Evolutionary conservation across 92 coral and sea anemone genomes (phyloP).

Genomic region (Siderastrea radians): DNA sequence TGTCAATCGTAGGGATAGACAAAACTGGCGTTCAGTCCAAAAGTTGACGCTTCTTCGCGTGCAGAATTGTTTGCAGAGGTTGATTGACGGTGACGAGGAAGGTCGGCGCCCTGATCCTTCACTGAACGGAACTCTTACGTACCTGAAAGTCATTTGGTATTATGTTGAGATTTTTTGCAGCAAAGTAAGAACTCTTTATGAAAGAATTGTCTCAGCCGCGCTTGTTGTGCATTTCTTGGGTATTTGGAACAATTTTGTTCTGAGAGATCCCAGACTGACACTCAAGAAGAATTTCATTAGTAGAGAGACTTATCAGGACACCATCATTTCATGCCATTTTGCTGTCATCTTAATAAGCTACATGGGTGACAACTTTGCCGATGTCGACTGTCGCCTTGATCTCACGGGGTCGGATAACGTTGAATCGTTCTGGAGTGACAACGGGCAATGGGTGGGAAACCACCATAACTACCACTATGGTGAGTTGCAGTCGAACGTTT

Average conservation of each 20-base stretch:
- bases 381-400: conserved; percentile 43
- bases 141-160: conserved; percentile 51
- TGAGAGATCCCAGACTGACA: conserved; percentile 1
- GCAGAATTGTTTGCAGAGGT: conserved; percentile 30
- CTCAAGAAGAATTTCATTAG: conserved; percentile 53
- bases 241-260: conserved; percentile 23
- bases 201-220: conserved; percentile 31
- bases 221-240: conserved; percentile 31
- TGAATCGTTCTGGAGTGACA: conserved; percentile 66
- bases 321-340: conserved; percentile 65
- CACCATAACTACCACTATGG: conserved; percentile 75
- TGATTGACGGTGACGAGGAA: conserved; percentile 43
- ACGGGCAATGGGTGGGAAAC: conserved; percentile 75
- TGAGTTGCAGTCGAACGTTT: conserved; percentile 44
- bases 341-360: conserved; percentile 62
- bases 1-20: conserved; percentile 32
- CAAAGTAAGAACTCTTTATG: conserved; percentile 33
- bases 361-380: conserved; percentile 65
- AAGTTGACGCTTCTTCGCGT: conserved; percentile 34
- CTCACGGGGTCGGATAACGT: conserved; percentile 51
- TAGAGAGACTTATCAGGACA: conserved; percentile 34
- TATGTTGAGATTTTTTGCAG: conserved; percentile 60
- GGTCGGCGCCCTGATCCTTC: conserved; percentile 40
- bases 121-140: conserved; percentile 41
- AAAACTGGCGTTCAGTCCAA: conserved; percentile 66